Evolutionary conservation across 2,888 invertebrate species (phyloP).

Genomic region (Dasypolia templi): DNA sequence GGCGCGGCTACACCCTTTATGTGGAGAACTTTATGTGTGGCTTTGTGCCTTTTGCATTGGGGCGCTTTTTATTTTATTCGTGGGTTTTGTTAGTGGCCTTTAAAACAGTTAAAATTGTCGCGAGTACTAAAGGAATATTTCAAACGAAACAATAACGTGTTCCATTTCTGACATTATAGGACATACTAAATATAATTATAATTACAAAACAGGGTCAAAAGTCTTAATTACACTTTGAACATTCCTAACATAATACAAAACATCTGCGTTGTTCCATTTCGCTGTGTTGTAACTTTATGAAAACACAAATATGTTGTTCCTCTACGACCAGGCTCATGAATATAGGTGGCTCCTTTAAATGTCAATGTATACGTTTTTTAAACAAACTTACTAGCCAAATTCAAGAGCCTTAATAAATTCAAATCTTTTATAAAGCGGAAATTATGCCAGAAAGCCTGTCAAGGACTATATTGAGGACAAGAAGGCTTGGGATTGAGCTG

Average conservation of each 20-base stretch:
- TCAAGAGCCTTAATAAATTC: too few species aligned
- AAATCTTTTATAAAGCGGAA: too few species aligned
- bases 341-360: too few species aligned
- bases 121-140: not conserved
- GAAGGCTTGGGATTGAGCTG: too few species aligned
- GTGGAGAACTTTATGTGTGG: constrained; percentile 28
- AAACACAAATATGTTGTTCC: too few species aligned
- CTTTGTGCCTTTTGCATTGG: constrained; percentile 20
- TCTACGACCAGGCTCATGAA: too few species aligned
- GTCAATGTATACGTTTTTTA: too few species aligned
- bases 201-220: not conserved
- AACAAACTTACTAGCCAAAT: too few species aligned
- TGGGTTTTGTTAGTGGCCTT: not conserved
- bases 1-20: constrained; percentile 49
- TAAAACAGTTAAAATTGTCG: too few species aligned
- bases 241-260: not conserved
- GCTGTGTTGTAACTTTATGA: not conserved
- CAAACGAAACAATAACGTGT: not conserved
- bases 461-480: too few species aligned
- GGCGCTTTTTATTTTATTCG: not conserved
- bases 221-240: not conserved
- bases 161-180: not conserved
- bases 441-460: too few species aligned
- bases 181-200: not conserved
- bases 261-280: not conserved